Conservation (phyloP, 2,113 vertebrate species). For the Nycticorax nycticorax region DNA sequence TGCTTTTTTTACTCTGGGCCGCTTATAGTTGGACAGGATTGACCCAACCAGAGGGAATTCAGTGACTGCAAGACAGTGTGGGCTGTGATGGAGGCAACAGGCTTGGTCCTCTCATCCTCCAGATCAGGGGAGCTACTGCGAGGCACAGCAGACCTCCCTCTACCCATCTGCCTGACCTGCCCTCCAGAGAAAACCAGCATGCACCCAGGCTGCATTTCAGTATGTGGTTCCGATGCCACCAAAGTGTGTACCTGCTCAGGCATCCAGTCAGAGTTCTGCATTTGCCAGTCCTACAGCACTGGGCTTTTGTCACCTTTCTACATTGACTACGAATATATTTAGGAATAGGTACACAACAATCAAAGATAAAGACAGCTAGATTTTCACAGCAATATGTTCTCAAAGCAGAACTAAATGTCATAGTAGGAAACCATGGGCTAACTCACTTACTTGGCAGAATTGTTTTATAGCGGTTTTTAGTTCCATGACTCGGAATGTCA, state of each 20-base stretch:
- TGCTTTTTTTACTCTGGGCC: background rate
- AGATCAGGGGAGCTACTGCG: background rate
- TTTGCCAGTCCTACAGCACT: background rate
- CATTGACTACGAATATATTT: background rate
- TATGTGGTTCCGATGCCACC: background rate
- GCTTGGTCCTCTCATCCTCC: background rate
- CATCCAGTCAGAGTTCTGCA: background rate
- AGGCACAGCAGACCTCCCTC: background rate
- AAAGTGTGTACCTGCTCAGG: background rate
- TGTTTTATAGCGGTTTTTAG: slow-evolving; percentile 97
- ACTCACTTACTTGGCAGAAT: slow-evolving; percentile 95
- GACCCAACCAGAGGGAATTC: background rate
- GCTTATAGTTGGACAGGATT: background rate
- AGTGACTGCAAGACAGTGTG: background rate
- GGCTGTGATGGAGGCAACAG: background rate
- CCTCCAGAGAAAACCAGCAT: background rate
- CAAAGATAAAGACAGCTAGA: background rate
- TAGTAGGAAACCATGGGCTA: background rate
- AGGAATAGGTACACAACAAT: background rate
- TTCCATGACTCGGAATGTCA: slow-evolving; percentile 90
- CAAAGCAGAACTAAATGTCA: background rate
- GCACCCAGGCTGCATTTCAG: background rate
- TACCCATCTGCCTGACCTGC: background rate
- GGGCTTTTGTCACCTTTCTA: background rate
- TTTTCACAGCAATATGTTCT: background rate